phyloP scores from a whole-genome alignment of 2,113 vertebrate genomes.

The Rostratula benghalensis region DNA sequence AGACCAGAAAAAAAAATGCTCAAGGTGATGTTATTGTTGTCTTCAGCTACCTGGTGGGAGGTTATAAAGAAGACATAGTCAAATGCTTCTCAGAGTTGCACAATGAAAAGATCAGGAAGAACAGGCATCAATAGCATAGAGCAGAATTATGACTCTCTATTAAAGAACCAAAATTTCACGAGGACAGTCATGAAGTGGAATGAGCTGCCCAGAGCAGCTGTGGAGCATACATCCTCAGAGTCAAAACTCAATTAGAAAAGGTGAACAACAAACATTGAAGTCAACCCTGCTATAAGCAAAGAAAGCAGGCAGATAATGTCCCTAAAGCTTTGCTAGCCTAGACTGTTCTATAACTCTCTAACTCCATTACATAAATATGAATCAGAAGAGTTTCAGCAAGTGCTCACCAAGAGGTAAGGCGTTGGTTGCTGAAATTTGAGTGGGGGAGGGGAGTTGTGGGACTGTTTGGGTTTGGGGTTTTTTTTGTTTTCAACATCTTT shows the following conservation, averaged over 20 bases:
- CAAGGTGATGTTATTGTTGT: neutral
- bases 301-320: neutral
- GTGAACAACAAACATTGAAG: neutral
- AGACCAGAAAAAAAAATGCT: neutral
- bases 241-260: neutral
- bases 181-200: neutral
- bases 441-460: no score
- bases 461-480: accelerated
- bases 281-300: neutral
- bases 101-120: neutral
- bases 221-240: neutral
- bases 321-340: neutral
- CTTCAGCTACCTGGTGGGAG: neutral
- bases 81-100: neutral
- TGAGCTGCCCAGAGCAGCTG: neutral
- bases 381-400: neutral
- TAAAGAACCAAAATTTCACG: neutral
- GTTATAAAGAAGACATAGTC: neutral
- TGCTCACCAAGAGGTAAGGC: neutral
- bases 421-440: neutral
- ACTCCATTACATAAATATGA: neutral
- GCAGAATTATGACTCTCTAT: neutral
- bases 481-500: neutral
- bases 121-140: neutral
- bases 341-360: neutral